These are phyloP conservation scores for Pluvialis apricaria DNA, from an alignment of 2,113 vertebrate species.

Conservation along the genomic window DNA sequence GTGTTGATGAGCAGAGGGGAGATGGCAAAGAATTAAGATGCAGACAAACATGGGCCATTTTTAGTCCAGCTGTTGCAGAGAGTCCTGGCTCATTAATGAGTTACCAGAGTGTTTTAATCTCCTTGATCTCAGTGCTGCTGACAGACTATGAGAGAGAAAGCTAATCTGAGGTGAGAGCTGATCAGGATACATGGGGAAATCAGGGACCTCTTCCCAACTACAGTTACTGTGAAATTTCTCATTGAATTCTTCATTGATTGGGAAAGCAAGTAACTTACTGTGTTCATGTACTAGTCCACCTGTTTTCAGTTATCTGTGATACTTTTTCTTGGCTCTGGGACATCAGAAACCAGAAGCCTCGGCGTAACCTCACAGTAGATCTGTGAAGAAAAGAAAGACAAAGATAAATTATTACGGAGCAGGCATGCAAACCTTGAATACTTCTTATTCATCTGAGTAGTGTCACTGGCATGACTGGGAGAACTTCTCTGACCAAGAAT, in stretches of 20 bases:
- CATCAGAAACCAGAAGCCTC: slow-evolving; percentile 6
- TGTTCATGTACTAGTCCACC: not conserved
- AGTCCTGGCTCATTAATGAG: not conserved
- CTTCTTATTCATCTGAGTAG: not conserved
- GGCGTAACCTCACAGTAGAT: not conserved
- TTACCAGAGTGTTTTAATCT: slow-evolving; percentile 14
- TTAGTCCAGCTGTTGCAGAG: slow-evolving; percentile 33
- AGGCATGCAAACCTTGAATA: not conserved
- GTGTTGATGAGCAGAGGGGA: slow-evolving; percentile 25
- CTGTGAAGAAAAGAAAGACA: not conserved
- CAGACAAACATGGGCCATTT: not conserved
- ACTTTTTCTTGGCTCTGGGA: not conserved
- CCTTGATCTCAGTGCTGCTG: slow-evolving; percentile 24
- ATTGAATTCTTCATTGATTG: not conserved
- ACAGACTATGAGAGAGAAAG: slow-evolving; percentile 17
- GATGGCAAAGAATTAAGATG: slow-evolving; percentile 10
- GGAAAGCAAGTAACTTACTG: not conserved
- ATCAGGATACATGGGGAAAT: not conserved
- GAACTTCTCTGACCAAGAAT: not conserved
- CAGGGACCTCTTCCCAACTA: not conserved
- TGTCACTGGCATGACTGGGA: not conserved
- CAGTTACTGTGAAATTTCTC: not conserved
- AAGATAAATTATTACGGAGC: not conserved
- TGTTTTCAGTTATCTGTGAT: not conserved
- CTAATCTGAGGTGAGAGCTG: slow-evolving; percentile 1